Evolutionary conservation across 2,888 invertebrate species (phyloP).

Genomic region (Tenthredo amoena): DNA sequence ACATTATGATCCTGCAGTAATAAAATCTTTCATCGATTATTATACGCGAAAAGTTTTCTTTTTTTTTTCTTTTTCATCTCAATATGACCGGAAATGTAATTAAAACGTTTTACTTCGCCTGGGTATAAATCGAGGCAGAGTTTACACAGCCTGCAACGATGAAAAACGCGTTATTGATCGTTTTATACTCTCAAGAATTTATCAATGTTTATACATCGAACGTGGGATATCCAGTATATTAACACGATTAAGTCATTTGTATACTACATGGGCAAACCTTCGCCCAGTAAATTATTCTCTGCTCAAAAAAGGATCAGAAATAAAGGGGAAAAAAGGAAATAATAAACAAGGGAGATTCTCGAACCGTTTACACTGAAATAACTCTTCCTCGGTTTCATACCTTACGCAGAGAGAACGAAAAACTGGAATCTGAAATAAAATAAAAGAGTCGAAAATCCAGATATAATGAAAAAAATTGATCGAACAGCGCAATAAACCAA

Average conservation of each 20-base stretch:
- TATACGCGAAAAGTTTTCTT: background rate
- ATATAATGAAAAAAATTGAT: background rate
- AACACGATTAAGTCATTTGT: background rate
- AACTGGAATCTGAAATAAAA: background rate
- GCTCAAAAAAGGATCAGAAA: background rate
- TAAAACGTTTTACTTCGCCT: background rate
- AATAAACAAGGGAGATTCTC: background rate
- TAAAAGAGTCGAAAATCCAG: background rate
- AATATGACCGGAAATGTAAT: background rate
- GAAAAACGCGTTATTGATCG: background rate
- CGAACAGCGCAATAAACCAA: background rate
- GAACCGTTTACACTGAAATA: background rate
- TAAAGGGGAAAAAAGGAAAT: background rate
- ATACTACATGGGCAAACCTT: background rate
- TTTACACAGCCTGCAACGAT: background rate
- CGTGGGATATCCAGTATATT: background rate
- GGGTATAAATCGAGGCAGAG: background rate
- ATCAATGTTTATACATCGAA: background rate
- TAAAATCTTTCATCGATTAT: background rate
- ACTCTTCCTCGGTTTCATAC: background rate
- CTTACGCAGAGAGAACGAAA: background rate
- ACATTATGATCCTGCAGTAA: background rate
- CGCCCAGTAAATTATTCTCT: background rate
- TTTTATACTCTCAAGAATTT: background rate
- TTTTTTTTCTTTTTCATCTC: background rate